These are phyloP conservation scores for Umimayanthus chanpuru DNA, from an alignment of 92 coral and sea anemone genomes.

Conservation along the genomic window DNA sequence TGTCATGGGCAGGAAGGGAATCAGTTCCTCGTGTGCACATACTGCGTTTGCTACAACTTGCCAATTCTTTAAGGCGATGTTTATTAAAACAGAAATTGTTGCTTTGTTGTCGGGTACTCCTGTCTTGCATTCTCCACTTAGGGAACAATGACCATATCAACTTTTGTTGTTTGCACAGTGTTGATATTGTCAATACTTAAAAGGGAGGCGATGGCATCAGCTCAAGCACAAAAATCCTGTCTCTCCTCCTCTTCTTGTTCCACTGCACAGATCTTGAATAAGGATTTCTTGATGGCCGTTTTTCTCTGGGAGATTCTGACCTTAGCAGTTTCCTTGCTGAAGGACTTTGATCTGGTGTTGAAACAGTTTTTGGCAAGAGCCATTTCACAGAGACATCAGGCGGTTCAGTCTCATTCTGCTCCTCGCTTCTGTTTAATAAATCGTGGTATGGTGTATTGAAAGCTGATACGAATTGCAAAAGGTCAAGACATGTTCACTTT, in stretches of 20 bases:
- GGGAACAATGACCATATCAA: too few relatives aligned
- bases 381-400: conserved; percentile 3
- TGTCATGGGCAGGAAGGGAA: neutral
- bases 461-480: neutral
- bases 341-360: conserved; percentile 15
- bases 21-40: neutral
- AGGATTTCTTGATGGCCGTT: conserved; percentile 9
- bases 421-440: neutral
- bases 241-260: neutral
- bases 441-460: neutral
- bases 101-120: neutral
- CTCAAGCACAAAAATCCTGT: neutral
- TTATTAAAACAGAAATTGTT: neutral
- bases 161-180: too few relatives aligned
- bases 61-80: neutral
- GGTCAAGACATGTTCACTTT: conserved; percentile 12
- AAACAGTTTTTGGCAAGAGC: conserved; percentile 1
- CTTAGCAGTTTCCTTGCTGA: neutral
- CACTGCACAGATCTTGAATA: neutral
- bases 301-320: neutral
- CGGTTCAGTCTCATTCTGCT: neutral
- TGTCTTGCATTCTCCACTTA: neutral
- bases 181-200: neutral
- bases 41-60: neutral
- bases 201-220: conserved; percentile 9